Percentiles rank a stretch among this genome's conserved stretches.
These are phyloP conservation scores for Miltochrista miniata DNA, from an alignment of 2,888 invertebrate species.

Conservation along the genomic window DNA sequence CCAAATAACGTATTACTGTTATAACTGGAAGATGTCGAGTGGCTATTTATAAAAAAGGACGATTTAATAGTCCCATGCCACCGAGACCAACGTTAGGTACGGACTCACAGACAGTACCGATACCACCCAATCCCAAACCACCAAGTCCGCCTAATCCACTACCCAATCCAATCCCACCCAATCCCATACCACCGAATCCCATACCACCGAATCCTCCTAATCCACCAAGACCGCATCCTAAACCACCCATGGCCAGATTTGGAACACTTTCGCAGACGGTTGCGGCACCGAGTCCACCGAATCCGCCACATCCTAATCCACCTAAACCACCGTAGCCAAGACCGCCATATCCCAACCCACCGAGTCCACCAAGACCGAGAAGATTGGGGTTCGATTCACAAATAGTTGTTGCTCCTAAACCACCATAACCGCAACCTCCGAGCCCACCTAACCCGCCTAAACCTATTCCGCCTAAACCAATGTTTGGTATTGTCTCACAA, in stretches of 20 bases:
- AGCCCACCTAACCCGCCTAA: background rate
- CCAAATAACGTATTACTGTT: too few species aligned
- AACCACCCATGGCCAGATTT: background rate
- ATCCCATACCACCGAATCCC: background rate
- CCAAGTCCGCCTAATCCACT: background rate
- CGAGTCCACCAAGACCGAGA: conserved; percentile 20
- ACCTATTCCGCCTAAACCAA: background rate
- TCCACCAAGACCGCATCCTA: background rate
- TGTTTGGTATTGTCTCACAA: background rate
- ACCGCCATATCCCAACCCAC: too few species aligned
- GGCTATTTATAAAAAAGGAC: too few species aligned
- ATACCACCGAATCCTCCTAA: background rate
- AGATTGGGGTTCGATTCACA: too few species aligned
- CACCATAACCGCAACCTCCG: background rate
- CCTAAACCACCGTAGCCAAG: too few species aligned
- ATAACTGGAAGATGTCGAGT: too few species aligned
- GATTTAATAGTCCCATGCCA: background rate
- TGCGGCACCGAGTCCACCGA: background rate
- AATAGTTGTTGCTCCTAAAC: too few species aligned
- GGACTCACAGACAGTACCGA: conserved; percentile 6
- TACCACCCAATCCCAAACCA: background rate
- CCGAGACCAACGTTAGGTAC: background rate
- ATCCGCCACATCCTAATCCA: conserved; percentile 27
- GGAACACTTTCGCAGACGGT: background rate
- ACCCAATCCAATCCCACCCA: background rate